phyloP scores from a whole-genome alignment of 2,888 invertebrate genomes.

The Dasypogon diadema region DNA sequence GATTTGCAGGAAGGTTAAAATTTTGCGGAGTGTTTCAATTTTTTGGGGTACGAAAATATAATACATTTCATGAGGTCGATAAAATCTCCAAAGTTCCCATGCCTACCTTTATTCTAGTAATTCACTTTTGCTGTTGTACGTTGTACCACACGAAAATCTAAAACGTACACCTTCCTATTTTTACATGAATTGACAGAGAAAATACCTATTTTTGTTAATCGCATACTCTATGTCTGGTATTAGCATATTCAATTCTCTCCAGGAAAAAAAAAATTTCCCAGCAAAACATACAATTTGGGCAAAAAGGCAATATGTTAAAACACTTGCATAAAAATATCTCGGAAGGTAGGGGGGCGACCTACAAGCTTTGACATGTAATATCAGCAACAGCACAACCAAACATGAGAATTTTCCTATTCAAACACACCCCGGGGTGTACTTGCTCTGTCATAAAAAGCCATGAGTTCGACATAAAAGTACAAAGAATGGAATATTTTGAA shows the following conservation, averaged over 20 bases:
- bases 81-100: no score
- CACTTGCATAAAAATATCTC: not conserved
- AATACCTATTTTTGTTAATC: not conserved
- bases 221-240: not conserved
- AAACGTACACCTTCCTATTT: no score
- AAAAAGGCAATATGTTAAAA: not conserved
- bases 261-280: not conserved
- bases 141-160: no score
- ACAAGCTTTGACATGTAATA: not conserved
- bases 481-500: not conserved
- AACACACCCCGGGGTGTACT: not conserved
- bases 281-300: not conserved
- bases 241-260: not conserved
- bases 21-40: not conserved
- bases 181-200: no score
- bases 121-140: no score
- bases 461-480: slow-evolving; percentile 1
- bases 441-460: not conserved
- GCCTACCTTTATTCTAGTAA: no score
- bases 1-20: not conserved
- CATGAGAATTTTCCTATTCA: not conserved
- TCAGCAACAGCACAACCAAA: not conserved
- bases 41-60: no score
- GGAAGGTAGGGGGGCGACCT: not conserved
- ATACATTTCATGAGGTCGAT: no score